These are phyloP conservation scores for Oplegnathus fasciatus DNA, from an alignment of 2,113 vertebrate species.

Conservation along the genomic window DNA sequence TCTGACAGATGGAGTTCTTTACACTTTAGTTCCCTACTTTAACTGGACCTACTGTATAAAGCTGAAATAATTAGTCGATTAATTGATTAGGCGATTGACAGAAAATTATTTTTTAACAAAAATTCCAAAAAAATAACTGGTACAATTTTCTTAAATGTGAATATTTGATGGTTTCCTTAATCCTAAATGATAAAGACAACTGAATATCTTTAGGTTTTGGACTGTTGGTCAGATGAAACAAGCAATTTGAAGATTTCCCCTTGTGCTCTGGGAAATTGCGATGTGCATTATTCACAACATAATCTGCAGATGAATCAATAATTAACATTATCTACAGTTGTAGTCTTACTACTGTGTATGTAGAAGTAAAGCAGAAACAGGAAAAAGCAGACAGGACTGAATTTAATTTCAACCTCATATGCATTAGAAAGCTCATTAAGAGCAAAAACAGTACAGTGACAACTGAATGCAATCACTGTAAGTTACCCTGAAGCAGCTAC, in stretches of 20 bases:
- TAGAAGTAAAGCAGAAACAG: not conserved
- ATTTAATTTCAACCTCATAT: not conserved
- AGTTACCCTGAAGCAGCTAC: not conserved
- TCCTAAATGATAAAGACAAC: no score
- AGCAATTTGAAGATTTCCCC: not conserved
- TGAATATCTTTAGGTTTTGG: not conserved
- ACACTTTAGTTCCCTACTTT: no score
- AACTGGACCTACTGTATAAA: not conserved
- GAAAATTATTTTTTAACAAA: not conserved
- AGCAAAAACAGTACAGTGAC: conserved; percentile 2
- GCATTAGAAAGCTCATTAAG: conserved; percentile 30
- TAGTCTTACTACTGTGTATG: not conserved
- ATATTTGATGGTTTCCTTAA: not conserved
- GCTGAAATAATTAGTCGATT: not conserved
- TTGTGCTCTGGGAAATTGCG: not conserved
- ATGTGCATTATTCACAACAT: not conserved
- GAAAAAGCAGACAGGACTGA: not conserved
- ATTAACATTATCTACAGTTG: not conserved
- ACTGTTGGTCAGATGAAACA: not conserved
- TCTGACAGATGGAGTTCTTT: not conserved
- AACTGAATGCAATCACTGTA: conserved; percentile 19
- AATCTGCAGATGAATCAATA: not conserved
- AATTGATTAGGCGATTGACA: not conserved
- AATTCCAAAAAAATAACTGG: not conserved
- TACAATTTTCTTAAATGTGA: not conserved